These are phyloP conservation scores for Alectoris magna DNA, from an alignment of 2,797 vertebrate genomes.

Conservation along the genomic window DNA sequence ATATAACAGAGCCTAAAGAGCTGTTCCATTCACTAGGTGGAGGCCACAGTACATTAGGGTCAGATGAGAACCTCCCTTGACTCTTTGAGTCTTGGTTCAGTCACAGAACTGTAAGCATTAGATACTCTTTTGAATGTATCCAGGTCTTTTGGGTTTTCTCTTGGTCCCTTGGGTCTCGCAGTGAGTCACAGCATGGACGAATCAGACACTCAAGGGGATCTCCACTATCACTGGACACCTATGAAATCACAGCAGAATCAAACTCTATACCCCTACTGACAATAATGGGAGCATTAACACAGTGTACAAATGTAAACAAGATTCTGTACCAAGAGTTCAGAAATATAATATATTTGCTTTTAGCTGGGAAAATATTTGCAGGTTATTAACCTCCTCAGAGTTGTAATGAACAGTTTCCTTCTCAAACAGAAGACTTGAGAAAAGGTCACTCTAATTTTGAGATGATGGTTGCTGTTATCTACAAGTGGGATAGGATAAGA, in stretches of 20 bases:
- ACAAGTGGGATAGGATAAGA: background rate
- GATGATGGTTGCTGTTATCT: background rate
- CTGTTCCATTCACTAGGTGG: background rate
- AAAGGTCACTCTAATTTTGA: constrained; percentile 16
- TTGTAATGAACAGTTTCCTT: background rate
- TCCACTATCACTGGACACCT: background rate
- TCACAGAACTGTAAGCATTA: background rate
- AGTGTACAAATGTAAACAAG: rapidly evolving
- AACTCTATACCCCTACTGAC: background rate
- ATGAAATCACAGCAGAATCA: background rate
- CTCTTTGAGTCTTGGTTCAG: background rate
- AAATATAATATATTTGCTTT: background rate
- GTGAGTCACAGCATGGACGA: background rate
- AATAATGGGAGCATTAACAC: background rate
- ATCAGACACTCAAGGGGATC: background rate
- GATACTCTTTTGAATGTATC: no score
- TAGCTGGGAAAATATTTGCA: background rate
- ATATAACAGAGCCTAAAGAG: background rate
- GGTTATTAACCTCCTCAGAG: background rate
- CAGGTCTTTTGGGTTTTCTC: background rate
- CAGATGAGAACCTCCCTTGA: background rate
- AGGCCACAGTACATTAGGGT: rapidly evolving
- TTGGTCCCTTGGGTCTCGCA: background rate
- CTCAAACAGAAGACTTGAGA: background rate
- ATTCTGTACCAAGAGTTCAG: background rate